phyloP scores from a whole-genome alignment of 2,888 invertebrate genomes.

The Ctena decussata region DNA sequence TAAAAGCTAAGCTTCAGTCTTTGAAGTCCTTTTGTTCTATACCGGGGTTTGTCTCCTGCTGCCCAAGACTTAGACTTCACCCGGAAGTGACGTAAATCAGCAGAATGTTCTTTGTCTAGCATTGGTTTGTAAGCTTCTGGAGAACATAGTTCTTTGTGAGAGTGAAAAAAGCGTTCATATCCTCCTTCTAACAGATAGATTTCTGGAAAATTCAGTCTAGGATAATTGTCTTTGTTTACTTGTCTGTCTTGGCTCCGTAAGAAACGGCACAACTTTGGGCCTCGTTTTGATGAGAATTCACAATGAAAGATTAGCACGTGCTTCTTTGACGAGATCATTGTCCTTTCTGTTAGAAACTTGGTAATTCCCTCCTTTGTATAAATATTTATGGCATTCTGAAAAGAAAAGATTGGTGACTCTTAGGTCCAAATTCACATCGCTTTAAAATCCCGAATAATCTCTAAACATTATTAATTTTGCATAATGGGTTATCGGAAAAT shows the following conservation, averaged over 20 bases:
- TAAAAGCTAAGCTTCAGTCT: neutral
- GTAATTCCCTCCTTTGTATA: neutral
- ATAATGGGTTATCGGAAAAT: no score
- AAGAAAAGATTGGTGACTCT: neutral
- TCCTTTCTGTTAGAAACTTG: neutral
- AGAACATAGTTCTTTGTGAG: slow-evolving; percentile 38
- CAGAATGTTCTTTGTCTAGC: slow-evolving; percentile 53
- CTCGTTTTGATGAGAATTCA: neutral
- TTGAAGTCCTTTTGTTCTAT: neutral
- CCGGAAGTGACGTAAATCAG: slow-evolving; percentile 63
- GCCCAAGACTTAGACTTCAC: slow-evolving; percentile 64
- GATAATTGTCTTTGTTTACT: slow-evolving; percentile 28
- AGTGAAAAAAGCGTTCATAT: slow-evolving; percentile 11
- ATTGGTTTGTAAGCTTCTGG: slow-evolving; percentile 61
- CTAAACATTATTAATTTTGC: no score
- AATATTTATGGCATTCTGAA: neutral
- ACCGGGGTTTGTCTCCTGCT: slow-evolving; percentile 25
- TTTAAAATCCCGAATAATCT: no score
- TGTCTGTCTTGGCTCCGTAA: slow-evolving; percentile 22
- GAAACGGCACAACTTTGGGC: slow-evolving; percentile 11
- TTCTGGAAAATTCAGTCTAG: slow-evolving; percentile 31
- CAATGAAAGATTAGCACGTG: neutral
- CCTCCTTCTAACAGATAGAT: slow-evolving; percentile 23
- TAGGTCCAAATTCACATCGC: no score
- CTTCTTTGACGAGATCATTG: neutral